Evolutionary conservation across 2,888 invertebrate genomes (phyloP).

Genomic region (Hemicrepidius hirtus): DNA sequence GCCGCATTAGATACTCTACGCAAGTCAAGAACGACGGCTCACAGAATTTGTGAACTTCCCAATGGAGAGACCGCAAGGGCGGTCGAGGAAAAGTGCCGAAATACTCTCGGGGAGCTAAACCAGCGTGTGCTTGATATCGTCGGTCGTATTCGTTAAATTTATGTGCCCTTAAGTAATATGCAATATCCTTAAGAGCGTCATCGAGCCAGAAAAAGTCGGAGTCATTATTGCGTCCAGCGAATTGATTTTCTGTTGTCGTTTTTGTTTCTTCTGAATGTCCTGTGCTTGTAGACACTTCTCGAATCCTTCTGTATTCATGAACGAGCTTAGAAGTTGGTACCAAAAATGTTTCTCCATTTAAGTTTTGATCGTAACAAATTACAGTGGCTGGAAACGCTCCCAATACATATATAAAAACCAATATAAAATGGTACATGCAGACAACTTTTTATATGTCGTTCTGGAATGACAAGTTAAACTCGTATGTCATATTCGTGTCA

Average conservation of each 20-base stretch:
- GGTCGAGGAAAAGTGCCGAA: conserved; percentile 75
- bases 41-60: conserved; percentile 78
- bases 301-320: neutral
- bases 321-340: neutral
- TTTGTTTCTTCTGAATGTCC: neutral
- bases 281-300: neutral
- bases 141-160: conserved; percentile 81
- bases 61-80: conserved; percentile 75
- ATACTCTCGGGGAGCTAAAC: conserved; percentile 63
- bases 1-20: conserved; percentile 74
- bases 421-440: conserved; percentile 35
- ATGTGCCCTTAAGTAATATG: conserved; percentile 77
- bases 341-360: neutral
- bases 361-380: conserved; percentile 6
- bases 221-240: conserved; percentile 46
- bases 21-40: conserved; percentile 74
- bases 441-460: conserved; percentile 21
- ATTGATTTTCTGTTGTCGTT: conserved; percentile 50
- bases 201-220: conserved; percentile 68
- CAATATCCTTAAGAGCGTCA: conserved; percentile 75
- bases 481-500: conserved; percentile 31
- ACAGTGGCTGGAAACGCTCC: conserved; percentile 1
- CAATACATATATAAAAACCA: conserved; percentile 18
- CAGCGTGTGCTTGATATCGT: conserved; percentile 66
- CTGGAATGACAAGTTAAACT: conserved; percentile 25